Base-by-base conservation (phyloP, 2,113 vertebrate species). In the Oophaga pumilio region DNA sequence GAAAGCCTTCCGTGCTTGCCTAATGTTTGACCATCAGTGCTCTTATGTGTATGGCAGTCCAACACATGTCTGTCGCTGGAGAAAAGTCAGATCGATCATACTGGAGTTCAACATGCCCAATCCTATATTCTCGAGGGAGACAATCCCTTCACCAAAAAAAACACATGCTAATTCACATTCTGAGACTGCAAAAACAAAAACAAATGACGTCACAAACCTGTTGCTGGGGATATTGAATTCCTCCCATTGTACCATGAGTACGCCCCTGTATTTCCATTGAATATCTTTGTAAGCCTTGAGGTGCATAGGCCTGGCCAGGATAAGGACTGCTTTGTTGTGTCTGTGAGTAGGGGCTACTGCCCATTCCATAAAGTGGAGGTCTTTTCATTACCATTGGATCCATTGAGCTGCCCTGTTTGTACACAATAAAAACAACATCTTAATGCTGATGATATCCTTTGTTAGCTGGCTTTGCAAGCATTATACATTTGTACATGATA, bases 331-430 rank as follows among this genome's bases (percentile, higher is more conserved):
- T 96, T 91, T 97, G 97, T 90, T 96, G 97, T 0, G 95, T 92
- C 91, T 95, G 92, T 2, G 97, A 93, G 91, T 99, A 98, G 15
- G 97, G 97, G 90, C 93, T 97, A 92, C 93, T 95, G 91, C 95
- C 93, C 96, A 99, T 97, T 90, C 96, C 95, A 6, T 98, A 99
- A 90, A 98, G 91, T 93, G 98, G 97, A 2, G 97, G 97, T 87
- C 98, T 96, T 95, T 99, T 99, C 97, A 99, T 98, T 69, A 96
- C 96, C 97, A 99, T 97, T 79, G 98, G 97, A 89, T 99, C 98
- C 97, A 98, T 97, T 7, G 97, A 95, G 59, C 94, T 96, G 90
- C 97, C 97, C 97, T 99, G 94, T 66, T 18, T 57, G 85, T 28
- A 74, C 71, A 74, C 88, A 78, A 85, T 92, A 11, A 91, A 66